These are phyloP conservation scores for Cabera pusaria DNA, from an alignment of 2,888 invertebrate species.

Conservation along the genomic window DNA sequence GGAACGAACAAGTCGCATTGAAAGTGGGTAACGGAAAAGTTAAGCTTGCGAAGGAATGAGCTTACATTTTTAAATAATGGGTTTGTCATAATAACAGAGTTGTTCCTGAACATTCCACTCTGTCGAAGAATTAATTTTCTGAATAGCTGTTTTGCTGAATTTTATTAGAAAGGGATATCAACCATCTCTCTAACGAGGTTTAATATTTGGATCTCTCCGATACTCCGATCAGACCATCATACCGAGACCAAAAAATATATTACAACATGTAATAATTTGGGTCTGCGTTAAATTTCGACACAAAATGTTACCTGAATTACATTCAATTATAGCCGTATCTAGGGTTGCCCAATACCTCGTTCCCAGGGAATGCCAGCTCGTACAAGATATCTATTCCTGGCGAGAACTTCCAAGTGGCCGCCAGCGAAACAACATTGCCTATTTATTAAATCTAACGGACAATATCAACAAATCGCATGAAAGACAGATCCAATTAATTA, in stretches of 20 bases:
- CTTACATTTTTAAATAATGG: constrained; percentile 10
- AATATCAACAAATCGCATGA: constrained; percentile 10
- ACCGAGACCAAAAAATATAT: too few relatives aligned
- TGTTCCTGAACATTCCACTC: too few relatives aligned
- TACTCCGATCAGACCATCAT: too few relatives aligned
- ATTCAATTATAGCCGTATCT: neutral
- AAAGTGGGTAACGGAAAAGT: neutral
- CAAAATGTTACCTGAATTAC: too few relatives aligned
- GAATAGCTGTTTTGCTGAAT: too few relatives aligned
- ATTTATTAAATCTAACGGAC: constrained; percentile 21
- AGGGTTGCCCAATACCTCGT: constrained; percentile 18
- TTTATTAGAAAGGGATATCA: too few relatives aligned
- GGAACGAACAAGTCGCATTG: constrained; percentile 5
- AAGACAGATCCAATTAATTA: constrained; percentile 26
- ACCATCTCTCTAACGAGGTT: too few relatives aligned
- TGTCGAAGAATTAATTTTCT: too few relatives aligned
- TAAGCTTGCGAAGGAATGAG: constrained; percentile 2
- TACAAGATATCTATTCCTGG: constrained; percentile 29
- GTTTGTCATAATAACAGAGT: constrained; percentile 2
- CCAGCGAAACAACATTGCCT: constrained; percentile 12
- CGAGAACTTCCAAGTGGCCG: constrained; percentile 22
- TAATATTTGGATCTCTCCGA: too few relatives aligned
- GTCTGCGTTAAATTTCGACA: too few relatives aligned
- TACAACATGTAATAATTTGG: too few relatives aligned
- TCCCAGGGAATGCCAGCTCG: constrained; percentile 27